A percentile compares a stretch with the other conserved stretches of the same genome.
Conservation (phyloP, 2,113 vertebrate species). For the Dicrurus megarhynchus region DNA sequence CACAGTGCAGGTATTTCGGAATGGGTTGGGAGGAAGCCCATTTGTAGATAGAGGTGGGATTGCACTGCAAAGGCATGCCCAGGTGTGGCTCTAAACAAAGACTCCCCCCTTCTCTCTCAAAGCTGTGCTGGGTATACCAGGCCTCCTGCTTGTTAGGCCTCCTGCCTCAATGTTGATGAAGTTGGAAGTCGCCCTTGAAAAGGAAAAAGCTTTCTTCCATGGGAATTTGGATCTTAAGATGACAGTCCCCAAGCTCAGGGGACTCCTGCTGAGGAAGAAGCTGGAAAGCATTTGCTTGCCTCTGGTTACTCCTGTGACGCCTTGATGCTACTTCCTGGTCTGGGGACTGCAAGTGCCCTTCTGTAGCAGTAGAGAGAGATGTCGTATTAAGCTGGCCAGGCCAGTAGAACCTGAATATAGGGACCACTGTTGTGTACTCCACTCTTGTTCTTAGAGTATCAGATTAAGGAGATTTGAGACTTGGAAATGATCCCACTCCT, state of each 20-base stretch:
- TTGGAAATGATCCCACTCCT: background rate
- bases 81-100: background rate
- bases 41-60: background rate
- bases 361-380: background rate
- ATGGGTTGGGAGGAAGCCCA: background rate
- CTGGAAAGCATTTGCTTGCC: background rate
- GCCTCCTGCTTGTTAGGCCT: background rate
- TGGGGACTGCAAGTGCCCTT: rapidly evolving
- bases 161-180: background rate
- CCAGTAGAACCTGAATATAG: background rate
- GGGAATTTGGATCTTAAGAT: background rate
- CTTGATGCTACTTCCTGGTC: background rate
- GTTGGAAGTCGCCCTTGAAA: background rate
- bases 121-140: background rate
- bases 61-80: background rate
- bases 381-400: rapidly evolving
- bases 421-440: background rate
- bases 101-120: background rate
- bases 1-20: background rate
- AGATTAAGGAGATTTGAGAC: background rate
- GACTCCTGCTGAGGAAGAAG: background rate
- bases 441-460: background rate
- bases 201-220: background rate
- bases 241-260: background rate
- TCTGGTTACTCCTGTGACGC: background rate